Evolutionary conservation across 1,140 invertebrate genomes (phyloP).

Genomic region (Hormaphis cornu): DNA sequence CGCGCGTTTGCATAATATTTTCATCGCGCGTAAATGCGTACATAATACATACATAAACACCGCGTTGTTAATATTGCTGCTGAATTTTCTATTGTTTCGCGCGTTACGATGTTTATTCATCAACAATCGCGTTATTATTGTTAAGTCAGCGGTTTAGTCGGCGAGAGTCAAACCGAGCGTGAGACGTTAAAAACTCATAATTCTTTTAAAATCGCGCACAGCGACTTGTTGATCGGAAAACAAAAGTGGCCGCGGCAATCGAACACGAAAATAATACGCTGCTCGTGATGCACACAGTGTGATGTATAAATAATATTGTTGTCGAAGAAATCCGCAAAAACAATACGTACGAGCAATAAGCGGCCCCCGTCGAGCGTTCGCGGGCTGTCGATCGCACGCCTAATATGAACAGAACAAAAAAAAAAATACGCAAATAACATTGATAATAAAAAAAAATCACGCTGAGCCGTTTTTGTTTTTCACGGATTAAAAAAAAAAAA

Average conservation of each 20-base stretch:
- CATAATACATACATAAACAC: no score
- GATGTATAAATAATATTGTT: no score
- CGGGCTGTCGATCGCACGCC: slow-evolving; percentile 23
- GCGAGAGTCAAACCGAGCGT: slow-evolving; percentile 8
- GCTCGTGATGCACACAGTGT: no score
- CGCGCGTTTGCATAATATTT: no score
- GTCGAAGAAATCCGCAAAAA: slow-evolving; percentile 12
- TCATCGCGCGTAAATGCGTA: no score
- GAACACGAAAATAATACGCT: no score
- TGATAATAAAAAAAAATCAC: slow-evolving; percentile 27
- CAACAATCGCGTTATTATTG: no score
- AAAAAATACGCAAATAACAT: slow-evolving; percentile 10
- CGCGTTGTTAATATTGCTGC: no score
- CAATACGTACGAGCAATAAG: slow-evolving; percentile 10
- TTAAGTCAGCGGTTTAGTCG: background rate
- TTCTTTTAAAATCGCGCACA: slow-evolving; percentile 12
- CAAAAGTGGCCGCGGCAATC: slow-evolving; percentile 28
- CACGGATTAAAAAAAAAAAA: no score
- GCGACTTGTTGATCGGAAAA: slow-evolving; percentile 27
- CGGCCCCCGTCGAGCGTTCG: slow-evolving; percentile 6
- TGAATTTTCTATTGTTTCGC: no score
- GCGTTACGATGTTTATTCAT: no score
- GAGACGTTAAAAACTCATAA: slow-evolving; percentile 25
- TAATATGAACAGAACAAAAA: slow-evolving; percentile 18
- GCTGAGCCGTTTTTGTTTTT: slow-evolving; percentile 8